Evolutionary conservation across 2,888 invertebrate species (phyloP).

Genomic region (Brenthis hecate): DNA sequence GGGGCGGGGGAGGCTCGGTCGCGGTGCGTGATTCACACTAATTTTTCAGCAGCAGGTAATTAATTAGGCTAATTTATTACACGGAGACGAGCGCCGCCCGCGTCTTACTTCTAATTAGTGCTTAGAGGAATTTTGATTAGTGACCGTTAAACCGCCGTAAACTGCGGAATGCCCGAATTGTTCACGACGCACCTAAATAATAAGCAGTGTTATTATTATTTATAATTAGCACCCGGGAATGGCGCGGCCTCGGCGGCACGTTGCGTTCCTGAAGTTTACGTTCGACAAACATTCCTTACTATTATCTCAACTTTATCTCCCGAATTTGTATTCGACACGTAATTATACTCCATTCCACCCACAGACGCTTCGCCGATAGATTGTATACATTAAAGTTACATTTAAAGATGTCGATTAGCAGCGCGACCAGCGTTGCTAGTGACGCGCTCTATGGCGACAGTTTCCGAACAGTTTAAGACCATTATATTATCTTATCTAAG

Average conservation of each 20-base stretch:
- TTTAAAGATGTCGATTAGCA: conserved; percentile 7
- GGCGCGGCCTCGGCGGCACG: conserved; percentile 21
- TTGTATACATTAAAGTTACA: conserved; percentile 11
- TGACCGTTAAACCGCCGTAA: conserved; percentile 32
- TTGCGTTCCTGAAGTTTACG: background rate
- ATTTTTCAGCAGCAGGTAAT: conserved; percentile 37
- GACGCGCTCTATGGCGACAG: conserved; percentile 14
- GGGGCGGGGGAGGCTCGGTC: conserved; percentile 10
- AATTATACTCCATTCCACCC: conserved; percentile 10
- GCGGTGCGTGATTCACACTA: conserved; percentile 37
- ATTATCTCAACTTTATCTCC: conserved; percentile 22
- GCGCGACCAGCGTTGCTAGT: conserved; percentile 11
- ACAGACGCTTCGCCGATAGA: background rate
- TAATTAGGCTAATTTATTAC: conserved; percentile 42
- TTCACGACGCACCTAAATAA: conserved; percentile 23
- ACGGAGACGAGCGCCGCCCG: conserved; percentile 24
- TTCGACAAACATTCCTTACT: conserved; percentile 5
- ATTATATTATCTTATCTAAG: conserved; percentile 56
- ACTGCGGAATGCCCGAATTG: conserved; percentile 34
- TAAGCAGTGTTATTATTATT: conserved; percentile 26
- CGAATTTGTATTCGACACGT: conserved; percentile 29
- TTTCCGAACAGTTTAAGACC: conserved; percentile 37
- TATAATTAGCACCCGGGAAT: conserved; percentile 30
- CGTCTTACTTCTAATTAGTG: conserved; percentile 40
- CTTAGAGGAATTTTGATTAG: conserved; percentile 40